Evolutionary conservation across 2,797 vertebrate species (phyloP).

Genomic region (Phyllotis vaccarum): DNA sequence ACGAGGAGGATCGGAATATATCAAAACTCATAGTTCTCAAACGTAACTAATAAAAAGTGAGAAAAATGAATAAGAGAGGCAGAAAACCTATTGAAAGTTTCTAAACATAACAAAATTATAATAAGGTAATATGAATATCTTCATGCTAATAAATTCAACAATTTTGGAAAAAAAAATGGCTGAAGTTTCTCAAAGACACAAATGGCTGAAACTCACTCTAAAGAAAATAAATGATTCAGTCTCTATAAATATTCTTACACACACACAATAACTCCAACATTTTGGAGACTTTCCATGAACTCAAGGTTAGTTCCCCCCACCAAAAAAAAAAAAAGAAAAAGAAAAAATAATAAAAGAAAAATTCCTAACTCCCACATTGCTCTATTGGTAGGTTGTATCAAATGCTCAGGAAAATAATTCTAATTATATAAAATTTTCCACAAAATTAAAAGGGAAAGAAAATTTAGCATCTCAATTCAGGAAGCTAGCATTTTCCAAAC

Average conservation of each 20-base stretch:
- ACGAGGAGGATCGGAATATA: neutral
- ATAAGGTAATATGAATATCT: neutral
- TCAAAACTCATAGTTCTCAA: neutral
- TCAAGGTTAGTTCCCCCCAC: neutral
- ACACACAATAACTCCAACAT: neutral
- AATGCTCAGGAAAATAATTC: slow-evolving; percentile 1
- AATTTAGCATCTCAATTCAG: neutral
- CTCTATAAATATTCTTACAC: neutral
- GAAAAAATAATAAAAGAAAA: neutral
- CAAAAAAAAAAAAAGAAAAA: no score
- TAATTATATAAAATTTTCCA: slow-evolving; percentile 6
- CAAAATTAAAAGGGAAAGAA: neutral
- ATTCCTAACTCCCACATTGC: neutral
- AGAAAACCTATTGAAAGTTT: neutral
- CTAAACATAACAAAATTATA: neutral
- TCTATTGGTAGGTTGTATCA: slow-evolving; percentile 7
- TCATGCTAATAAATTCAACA: neutral
- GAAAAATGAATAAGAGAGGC: neutral
- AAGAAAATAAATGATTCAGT: neutral
- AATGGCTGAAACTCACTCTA: slow-evolving; percentile 9
- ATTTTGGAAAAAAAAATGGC: neutral
- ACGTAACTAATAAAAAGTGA: neutral
- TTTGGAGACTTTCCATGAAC: neutral
- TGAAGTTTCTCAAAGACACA: slow-evolving; percentile 19
- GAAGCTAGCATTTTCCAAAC: neutral